Conservation (phyloP, 2,888 invertebrate genomes). For the Hirtodrosophila confusa region DNA sequence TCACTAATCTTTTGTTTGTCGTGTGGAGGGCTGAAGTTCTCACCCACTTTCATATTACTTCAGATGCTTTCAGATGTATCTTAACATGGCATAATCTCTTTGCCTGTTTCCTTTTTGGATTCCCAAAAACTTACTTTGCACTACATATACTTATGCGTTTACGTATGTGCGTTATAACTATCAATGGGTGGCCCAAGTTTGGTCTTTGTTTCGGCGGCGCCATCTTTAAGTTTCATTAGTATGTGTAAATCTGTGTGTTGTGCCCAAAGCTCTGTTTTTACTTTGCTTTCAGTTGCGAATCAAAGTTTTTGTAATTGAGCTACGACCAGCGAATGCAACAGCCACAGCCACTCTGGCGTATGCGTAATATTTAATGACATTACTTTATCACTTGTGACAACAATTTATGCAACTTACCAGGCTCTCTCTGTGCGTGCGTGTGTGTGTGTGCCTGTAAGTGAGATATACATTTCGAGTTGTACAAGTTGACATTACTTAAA, state of each 20-base stretch:
- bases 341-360: constrained; percentile 38
- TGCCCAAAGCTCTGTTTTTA: constrained; percentile 32
- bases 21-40: neutral
- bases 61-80: constrained; percentile 63
- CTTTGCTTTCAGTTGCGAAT: constrained; percentile 38
- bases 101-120: constrained; percentile 52
- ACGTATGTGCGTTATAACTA: constrained; percentile 20
- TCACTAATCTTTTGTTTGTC: constrained; percentile 74
- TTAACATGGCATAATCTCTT: constrained; percentile 76
- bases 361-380: constrained; percentile 68
- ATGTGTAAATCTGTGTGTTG: constrained; percentile 56
- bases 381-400: constrained; percentile 71
- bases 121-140: constrained; percentile 64
- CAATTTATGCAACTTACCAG: constrained; percentile 45
- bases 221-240: constrained; percentile 74
- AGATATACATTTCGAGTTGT: constrained; percentile 11
- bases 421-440: neutral
- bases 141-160: constrained; percentile 46
- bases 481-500: constrained; percentile 35
- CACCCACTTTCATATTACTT: constrained; percentile 43
- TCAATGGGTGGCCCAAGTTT: constrained; percentile 41
- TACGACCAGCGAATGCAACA: constrained; percentile 21
- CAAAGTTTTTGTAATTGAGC: constrained; percentile 71
- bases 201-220: constrained; percentile 66
- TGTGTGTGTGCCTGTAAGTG: constrained; percentile 9